A percentile compares a stretch with the other conserved stretches of the same genome.
Conservation (phyloP, 2,888 invertebrate genomes). For the Nemoura dubitans region DNA sequence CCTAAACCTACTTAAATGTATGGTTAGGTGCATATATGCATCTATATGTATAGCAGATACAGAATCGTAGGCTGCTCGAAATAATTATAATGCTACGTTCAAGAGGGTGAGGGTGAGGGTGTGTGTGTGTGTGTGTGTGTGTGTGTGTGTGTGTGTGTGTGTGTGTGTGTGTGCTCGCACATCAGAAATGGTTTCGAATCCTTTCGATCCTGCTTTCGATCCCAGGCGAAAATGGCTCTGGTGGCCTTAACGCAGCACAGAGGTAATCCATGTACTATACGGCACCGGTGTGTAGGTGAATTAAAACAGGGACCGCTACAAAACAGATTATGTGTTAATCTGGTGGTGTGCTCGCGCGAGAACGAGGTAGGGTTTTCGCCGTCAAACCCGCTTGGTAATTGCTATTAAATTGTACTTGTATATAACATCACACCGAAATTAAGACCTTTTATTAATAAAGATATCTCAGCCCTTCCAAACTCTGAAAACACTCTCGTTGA, state of each 20-base stretch:
- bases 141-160: not conserved
- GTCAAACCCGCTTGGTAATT: not conserved
- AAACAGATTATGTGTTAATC: constrained; percentile 2
- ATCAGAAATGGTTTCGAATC: not conserved
- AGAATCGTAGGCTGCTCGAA: no score
- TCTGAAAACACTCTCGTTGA: not conserved
- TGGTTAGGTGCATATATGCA: no score
- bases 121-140: no score
- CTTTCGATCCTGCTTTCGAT: not conserved
- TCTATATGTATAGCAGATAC: no score
- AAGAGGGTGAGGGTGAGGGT: no score
- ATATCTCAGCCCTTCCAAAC: not conserved
- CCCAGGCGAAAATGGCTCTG: not conserved
- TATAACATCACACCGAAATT: not conserved
- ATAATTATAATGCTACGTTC: not conserved
- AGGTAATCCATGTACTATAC: not conserved
- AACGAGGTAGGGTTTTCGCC: not conserved
- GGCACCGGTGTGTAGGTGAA: not conserved
- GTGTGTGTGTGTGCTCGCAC: not conserved
- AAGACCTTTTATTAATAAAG: not conserved
- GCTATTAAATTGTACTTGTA: not conserved
- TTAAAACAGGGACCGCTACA: not conserved
- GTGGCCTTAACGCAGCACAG: not conserved
- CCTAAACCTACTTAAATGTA: not conserved
- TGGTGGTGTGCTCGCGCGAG: not conserved